phyloP scores from a whole-genome alignment of 2,797 vertebrate species.

The Enteromius paludinosus region DNA sequence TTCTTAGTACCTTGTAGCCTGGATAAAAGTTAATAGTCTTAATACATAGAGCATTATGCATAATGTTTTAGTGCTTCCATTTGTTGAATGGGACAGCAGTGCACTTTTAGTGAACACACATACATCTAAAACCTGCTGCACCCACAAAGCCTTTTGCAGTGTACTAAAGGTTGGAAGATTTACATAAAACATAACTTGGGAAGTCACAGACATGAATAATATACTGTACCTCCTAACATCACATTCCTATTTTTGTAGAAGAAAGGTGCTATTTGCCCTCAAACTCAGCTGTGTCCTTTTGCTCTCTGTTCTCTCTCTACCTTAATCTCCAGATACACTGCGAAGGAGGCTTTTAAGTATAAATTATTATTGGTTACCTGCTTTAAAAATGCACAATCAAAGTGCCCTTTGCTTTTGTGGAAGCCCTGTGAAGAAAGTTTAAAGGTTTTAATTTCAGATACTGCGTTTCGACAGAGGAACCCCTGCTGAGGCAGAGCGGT shows the following conservation, averaged over 20 bases:
- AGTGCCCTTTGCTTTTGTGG: constrained; percentile 13
- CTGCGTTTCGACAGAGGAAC: neutral
- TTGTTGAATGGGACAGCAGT: neutral
- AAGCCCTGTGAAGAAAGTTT: constrained; percentile 6
- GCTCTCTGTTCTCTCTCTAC: neutral
- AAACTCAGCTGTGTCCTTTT: constrained; percentile 10
- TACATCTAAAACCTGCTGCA: neutral
- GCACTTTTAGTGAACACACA: constrained; percentile 8
- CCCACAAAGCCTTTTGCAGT: neutral
- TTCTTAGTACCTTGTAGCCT: neutral
- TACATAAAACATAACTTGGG: constrained; percentile 37
- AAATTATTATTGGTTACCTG: constrained; percentile 35
- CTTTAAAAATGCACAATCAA: constrained; percentile 27
- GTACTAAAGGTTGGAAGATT: constrained; percentile 28
- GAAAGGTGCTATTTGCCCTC: neutral
- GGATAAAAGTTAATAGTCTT: neutral
- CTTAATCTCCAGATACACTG: neutral
- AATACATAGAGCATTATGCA: neutral
- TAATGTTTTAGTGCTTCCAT: constrained; percentile 18
- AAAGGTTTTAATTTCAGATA: constrained; percentile 16
- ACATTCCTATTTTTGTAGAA: constrained; percentile 31
- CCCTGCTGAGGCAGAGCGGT: neutral
- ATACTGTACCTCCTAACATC: constrained; percentile 51
- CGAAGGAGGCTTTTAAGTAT: constrained; percentile 13
- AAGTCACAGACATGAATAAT: constrained; percentile 50